Evolutionary conservation across 2,888 invertebrate genomes (phyloP).

Genomic region (Bellardia bayeri): DNA sequence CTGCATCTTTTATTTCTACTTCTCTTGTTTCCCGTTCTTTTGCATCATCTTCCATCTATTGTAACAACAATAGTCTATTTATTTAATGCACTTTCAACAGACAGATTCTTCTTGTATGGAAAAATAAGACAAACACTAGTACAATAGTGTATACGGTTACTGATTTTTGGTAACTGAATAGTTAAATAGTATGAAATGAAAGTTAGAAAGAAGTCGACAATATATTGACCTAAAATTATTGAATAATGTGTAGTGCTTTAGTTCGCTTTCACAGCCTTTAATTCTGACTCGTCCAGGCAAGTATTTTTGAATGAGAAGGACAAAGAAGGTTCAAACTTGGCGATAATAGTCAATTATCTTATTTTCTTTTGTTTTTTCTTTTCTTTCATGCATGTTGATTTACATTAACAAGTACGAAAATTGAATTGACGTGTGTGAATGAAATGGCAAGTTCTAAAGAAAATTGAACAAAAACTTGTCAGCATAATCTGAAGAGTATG

Average conservation of each 20-base stretch:
- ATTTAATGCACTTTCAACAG: slow-evolving; percentile 73
- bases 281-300: neutral
- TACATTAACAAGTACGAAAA: too few species aligned
- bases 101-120: slow-evolving; percentile 46
- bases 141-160: slow-evolving; percentile 46
- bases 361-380: too few species aligned
- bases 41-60: slow-evolving; percentile 27
- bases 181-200: neutral
- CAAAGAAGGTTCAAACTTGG: too few species aligned
- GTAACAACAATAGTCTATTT: slow-evolving; percentile 60
- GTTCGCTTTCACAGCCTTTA: too few species aligned
- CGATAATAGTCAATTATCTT: too few species aligned
- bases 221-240: neutral
- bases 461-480: too few species aligned
- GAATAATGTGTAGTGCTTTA: neutral
- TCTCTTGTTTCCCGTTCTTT: slow-evolving; percentile 9
- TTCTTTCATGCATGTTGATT: too few species aligned
- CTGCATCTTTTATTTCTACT: slow-evolving; percentile 46
- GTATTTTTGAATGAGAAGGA: too few species aligned
- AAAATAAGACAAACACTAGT: slow-evolving; percentile 51
- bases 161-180: slow-evolving; percentile 58
- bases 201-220: neutral
- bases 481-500: too few species aligned
- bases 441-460: too few species aligned
- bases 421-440: too few species aligned